phyloP scores from a whole-genome alignment of 1,140 invertebrate genomes.

The Lasioglossum baleicum region DNA sequence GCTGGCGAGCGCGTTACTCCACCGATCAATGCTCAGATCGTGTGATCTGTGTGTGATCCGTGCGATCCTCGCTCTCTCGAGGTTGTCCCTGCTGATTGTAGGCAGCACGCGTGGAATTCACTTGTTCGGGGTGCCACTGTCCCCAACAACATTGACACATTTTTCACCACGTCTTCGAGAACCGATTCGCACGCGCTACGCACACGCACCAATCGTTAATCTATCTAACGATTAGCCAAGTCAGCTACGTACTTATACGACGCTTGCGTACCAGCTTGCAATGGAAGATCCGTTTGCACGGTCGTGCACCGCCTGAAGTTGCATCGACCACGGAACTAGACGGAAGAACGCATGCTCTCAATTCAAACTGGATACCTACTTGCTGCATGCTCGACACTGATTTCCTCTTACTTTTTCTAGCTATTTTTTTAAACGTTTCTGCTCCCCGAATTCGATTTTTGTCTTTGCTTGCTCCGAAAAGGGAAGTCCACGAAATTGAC shows the following conservation, averaged over 20 bases:
- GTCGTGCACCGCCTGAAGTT: conserved; percentile 37
- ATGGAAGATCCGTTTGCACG: conserved; percentile 28
- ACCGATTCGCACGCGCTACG: not conserved
- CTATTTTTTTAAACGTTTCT: no score
- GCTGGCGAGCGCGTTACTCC: not conserved
- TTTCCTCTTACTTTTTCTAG: no score
- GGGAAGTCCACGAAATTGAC: no score
- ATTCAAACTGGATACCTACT: not conserved
- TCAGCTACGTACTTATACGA: conserved; percentile 1
- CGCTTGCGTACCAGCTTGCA: conserved; percentile 33
- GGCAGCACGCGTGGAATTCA: conserved; percentile 2
- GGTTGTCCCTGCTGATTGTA: not conserved
- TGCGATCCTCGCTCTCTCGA: not conserved
- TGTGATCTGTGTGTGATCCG: not conserved
- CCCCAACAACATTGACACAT: conserved; percentile 37
- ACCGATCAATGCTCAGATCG: not conserved
- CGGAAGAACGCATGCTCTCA: conserved; percentile 31
- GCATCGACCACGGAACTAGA: conserved; percentile 19
- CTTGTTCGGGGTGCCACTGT: conserved; percentile 9
- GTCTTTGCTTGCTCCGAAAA: no score
- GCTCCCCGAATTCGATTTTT: no score
- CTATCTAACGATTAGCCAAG: not conserved
- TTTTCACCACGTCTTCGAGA: conserved; percentile 21
- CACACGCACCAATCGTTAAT: not conserved
- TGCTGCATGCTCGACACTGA: no score